These are phyloP conservation scores for Leptodactylus fallax DNA, from an alignment of 2,797 vertebrate species.

Conservation along the genomic window DNA sequence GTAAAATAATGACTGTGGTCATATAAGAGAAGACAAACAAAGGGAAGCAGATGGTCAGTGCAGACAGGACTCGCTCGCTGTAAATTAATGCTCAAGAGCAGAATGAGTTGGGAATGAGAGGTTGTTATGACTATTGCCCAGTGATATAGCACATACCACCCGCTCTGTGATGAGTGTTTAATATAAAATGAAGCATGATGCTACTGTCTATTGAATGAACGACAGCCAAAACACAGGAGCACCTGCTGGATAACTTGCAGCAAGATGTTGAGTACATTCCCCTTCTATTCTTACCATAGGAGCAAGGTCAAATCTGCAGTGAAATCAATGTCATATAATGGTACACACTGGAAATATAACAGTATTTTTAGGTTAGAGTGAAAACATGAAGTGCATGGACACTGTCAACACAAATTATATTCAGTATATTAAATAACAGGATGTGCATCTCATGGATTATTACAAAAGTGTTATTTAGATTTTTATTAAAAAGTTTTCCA, in stretches of 20 bases:
- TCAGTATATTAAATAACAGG: too few species aligned
- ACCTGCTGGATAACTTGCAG: conserved; percentile 16
- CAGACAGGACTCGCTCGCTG: not conserved
- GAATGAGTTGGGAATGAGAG: not conserved
- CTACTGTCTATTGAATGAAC: conserved; percentile 23
- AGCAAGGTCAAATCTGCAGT: conserved; percentile 7
- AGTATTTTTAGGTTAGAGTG: not conserved
- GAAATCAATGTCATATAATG: not conserved
- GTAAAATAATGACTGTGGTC: conserved; percentile 33
- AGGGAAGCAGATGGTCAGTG: conserved; percentile 11
- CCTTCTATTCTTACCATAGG: conserved; percentile 4
- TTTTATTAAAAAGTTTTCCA: too few species aligned
- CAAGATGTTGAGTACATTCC: not conserved
- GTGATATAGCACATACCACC: conserved; percentile 27
- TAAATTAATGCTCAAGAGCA: not conserved
- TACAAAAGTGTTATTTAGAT: too few species aligned
- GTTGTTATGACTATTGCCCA: conserved; percentile 42
- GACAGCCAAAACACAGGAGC: conserved; percentile 30
- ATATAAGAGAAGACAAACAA: conserved; percentile 17
- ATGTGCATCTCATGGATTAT: too few species aligned
- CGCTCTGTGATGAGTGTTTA: conserved; percentile 42
- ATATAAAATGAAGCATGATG: conserved; percentile 40
- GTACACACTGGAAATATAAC: not conserved
- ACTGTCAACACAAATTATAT: too few species aligned
- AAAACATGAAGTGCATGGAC: not conserved